Base-by-base conservation (phyloP, 2,888 invertebrate species). In the Pseudolycoriella hygida region DNA sequence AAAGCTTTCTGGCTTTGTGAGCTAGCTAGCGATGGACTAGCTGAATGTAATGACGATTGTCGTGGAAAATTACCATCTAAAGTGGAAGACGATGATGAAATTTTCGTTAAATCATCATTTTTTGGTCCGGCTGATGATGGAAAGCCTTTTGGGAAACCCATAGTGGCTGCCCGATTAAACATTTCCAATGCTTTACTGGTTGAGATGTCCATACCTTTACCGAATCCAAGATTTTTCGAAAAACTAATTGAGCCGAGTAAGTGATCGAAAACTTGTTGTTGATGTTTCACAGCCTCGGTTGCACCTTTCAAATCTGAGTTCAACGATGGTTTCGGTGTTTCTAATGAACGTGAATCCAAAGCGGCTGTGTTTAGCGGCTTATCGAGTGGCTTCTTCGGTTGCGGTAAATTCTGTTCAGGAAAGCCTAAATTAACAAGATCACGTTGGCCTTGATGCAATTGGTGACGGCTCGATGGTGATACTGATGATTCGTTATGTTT, bases 141-240 rank as follows among this genome's bases (percentile, higher is more conserved):
- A 50, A 59, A 64, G 38, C 62, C 63, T 48, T 64, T 64, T 1
- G 64, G 56, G 31, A 62, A 62, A 1, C 61, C 59, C 56, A 64
- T 60, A 1, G 62, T 58, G 5, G 65, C 64, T 1, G 65, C 62
- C 5, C 63, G 58, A 52, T 64, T 66, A 30, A 62, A 65, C 61
- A 66, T 63, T 47, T 66, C 65, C 43, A 64, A 61, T 1, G 65
- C 64, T 50, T 65, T 66, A 37, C 60, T 62, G 0, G 62, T 55
- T 1, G 62, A 55, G 37, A 65, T 62, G 40, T 50, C 50, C 8
- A 32, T 25, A 6, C n/a, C 19, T 41, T 52, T 51, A n/a, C 49
- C 43, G 31, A 49, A 50, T 11, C 57, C 57, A 46, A 62, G 48
- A 41, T 58, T 62, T 48, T 64, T 64, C 31, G 57, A 56, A 48